These are phyloP conservation scores for Pachycephus smyrnensis DNA, from an alignment of 2,888 invertebrate genomes.

Conservation along the genomic window DNA sequence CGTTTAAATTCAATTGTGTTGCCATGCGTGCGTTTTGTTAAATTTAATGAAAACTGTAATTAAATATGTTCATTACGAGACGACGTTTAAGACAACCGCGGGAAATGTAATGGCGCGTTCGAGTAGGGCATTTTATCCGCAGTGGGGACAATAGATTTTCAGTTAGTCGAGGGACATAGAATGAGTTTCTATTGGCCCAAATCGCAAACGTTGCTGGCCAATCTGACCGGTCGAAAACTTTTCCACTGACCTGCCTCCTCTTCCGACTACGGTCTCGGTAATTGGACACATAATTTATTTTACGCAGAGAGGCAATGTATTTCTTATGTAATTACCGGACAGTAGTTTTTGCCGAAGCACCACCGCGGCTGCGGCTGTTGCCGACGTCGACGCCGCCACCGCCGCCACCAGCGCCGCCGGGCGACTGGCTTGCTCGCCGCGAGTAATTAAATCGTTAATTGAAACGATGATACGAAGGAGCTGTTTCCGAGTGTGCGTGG, in stretches of 20 bases:
- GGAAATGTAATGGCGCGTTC: constrained; percentile 25
- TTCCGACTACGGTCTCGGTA: constrained; percentile 26
- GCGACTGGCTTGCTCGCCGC: background rate
- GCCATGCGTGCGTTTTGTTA: constrained; percentile 28
- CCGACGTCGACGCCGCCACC: background rate
- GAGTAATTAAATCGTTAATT: constrained; percentile 44
- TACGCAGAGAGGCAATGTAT: constrained; percentile 31
- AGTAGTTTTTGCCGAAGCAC: constrained; percentile 19
- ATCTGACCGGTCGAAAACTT: constrained; percentile 1
- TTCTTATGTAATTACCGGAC: constrained; percentile 46
- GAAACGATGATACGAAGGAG: constrained; percentile 23
- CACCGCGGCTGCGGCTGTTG: no score
- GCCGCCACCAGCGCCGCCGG: background rate
- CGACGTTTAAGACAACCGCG: constrained; percentile 15
- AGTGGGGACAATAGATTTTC: no score
- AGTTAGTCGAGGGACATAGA: no score
- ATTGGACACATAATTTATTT: constrained; percentile 55
- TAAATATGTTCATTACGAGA: constrained; percentile 45
- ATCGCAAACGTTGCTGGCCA: background rate
- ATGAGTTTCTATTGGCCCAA: background rate
- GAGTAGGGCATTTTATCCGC: background rate
- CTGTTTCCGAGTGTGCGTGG: no score
- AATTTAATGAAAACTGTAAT: constrained; percentile 50
- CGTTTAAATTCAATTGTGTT: constrained; percentile 22
- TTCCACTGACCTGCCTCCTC: background rate